These are phyloP conservation scores for Recurvirostra avosetta DNA, from an alignment of 2,113 vertebrate species.

Conservation along the genomic window DNA sequence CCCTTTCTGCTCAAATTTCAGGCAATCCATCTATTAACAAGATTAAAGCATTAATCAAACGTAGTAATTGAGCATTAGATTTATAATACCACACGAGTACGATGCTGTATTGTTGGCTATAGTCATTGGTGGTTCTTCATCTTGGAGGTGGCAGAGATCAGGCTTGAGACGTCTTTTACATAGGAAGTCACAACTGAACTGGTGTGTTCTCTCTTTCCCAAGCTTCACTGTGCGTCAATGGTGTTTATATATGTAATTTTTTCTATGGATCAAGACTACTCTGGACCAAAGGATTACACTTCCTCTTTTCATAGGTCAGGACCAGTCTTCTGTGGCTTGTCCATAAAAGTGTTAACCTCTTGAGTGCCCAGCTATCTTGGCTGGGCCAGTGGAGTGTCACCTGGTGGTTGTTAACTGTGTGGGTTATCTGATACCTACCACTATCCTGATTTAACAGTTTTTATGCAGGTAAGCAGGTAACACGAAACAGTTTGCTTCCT, in stretches of 20 bases:
- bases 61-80: not conserved
- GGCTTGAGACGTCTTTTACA: not conserved
- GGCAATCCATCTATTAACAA: not conserved
- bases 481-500: not conserved
- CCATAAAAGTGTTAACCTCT: not conserved
- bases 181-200: not conserved
- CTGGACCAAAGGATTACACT: not conserved
- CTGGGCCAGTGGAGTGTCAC: not conserved
- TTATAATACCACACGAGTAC: not conserved
- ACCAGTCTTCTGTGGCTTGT: not conserved
- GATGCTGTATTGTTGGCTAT: not conserved
- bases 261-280: not conserved
- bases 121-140: not conserved
- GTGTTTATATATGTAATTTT: not conserved
- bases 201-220: not conserved
- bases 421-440: not conserved
- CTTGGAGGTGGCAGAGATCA: not conserved
- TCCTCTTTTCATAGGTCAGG: not conserved
- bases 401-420: not conserved
- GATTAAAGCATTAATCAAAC: not conserved
- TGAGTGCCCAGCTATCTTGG: not conserved
- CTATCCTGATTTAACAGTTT: not conserved
- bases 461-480: not conserved
- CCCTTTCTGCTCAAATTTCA: not conserved
- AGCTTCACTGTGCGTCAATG: not conserved